Evolutionary conservation across 2,113 vertebrate species (phyloP).

Genomic region (Urocitellus parryii): DNA sequence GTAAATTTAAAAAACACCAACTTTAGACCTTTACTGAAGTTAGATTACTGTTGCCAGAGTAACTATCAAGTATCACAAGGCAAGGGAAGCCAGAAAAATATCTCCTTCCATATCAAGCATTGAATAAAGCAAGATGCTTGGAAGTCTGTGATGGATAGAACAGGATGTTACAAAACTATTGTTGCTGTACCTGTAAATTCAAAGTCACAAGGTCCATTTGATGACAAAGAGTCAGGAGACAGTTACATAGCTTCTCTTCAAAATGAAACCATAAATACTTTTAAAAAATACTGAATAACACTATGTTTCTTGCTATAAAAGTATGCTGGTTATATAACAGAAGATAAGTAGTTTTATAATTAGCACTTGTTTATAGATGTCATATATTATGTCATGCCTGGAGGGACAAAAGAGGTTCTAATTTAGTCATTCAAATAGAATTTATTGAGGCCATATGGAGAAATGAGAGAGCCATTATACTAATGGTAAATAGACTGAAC

Average conservation of each 20-base stretch:
- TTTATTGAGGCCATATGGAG: not conserved
- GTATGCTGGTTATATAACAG: conserved; percentile 8
- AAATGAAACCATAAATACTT: conserved; percentile 4
- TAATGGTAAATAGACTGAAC: not conserved
- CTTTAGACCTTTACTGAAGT: not conserved
- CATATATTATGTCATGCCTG: not conserved
- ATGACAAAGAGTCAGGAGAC: not conserved
- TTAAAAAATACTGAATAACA: not conserved
- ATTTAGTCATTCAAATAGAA: not conserved
- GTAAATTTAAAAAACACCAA: not conserved
- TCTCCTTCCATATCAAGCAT: not conserved
- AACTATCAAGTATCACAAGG: not conserved
- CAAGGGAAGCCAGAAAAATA: not conserved
- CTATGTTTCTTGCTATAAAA: not conserved
- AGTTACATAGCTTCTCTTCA: not conserved
- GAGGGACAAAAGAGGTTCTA: not conserved
- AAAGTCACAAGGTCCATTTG: not conserved
- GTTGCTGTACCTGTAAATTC: not conserved
- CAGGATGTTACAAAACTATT: not conserved
- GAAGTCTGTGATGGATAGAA: not conserved
- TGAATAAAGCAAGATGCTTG: not conserved
- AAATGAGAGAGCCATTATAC: not conserved
- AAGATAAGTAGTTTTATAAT: conserved; percentile 18
- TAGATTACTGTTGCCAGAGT: not conserved
- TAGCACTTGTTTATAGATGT: conserved; percentile 2